Conservation (phyloP, 2,888 invertebrate species). For the Drosophila incognita region DNA sequence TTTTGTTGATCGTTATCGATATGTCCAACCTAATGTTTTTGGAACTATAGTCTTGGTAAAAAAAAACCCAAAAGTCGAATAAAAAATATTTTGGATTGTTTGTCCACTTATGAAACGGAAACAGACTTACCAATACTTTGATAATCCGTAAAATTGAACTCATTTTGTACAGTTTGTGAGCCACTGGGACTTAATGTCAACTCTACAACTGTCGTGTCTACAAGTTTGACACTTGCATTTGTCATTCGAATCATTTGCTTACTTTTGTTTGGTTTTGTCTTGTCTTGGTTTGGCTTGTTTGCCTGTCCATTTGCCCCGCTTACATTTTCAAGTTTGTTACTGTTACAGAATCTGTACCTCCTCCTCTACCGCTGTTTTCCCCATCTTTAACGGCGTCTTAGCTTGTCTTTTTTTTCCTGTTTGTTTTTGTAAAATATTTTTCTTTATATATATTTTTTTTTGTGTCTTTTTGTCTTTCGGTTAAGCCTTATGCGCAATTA, state of each 20-base stretch:
- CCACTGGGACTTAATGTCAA: conserved; percentile 64
- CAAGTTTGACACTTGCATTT: conserved; percentile 74
- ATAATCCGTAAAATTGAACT: conserved; percentile 16
- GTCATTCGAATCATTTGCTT: conserved; percentile 68
- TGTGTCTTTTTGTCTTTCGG: conserved; percentile 37
- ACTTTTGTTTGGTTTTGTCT: conserved; percentile 36
- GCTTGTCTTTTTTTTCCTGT: conserved; percentile 39
- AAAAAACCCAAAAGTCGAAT: not conserved
- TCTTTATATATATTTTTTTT: not conserved
- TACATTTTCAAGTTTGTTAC: conserved; percentile 65
- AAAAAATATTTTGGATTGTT: not conserved
- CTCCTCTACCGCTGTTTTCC: not conserved
- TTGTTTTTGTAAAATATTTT: conserved; percentile 32
- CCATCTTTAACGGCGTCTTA: conserved; percentile 19
- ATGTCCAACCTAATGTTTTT: not conserved
- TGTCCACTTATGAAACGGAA: not conserved
- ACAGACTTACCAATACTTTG: conserved; percentile 16
- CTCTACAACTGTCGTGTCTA: conserved; percentile 41
- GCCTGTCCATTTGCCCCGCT: conserved; percentile 67
- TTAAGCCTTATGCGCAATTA: conserved; percentile 72
- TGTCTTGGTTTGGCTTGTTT: conserved; percentile 51
- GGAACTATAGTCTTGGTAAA: not conserved
- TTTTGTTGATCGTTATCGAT: not conserved
- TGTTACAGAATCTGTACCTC: conserved; percentile 44
- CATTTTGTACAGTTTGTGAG: conserved; percentile 41